Percentiles rank a stretch among this genome's conserved stretches.
Conservation (phyloP, 2,888 invertebrate species). For the Drosophila subquinaria region DNA sequence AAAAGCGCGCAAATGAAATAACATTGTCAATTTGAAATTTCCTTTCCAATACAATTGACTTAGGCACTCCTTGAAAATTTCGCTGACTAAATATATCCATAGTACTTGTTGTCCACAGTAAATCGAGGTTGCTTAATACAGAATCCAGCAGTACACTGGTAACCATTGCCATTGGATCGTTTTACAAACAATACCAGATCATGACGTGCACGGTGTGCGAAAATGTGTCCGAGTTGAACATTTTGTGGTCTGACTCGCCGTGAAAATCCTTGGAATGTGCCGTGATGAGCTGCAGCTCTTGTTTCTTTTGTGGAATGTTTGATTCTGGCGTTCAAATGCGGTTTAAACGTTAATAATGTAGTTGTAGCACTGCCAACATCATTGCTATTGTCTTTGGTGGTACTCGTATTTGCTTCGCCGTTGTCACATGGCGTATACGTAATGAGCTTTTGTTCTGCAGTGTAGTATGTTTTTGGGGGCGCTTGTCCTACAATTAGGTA, state of each 20-base stretch:
- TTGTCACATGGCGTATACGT: slow-evolving; percentile 71
- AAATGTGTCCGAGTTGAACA: slow-evolving; percentile 30
- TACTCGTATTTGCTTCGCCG: slow-evolving; percentile 60
- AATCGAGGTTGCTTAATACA: slow-evolving; percentile 25
- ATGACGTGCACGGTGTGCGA: slow-evolving; percentile 54
- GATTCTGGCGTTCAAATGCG: slow-evolving; percentile 77
- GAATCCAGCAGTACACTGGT: slow-evolving; percentile 37
- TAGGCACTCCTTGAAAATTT: slow-evolving; percentile 30
- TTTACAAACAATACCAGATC: slow-evolving; percentile 61
- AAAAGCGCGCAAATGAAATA: slow-evolving; percentile 70
- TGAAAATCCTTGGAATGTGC: slow-evolving; percentile 47
- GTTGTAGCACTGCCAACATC: slow-evolving; percentile 31
- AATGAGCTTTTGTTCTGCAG: slow-evolving; percentile 61
- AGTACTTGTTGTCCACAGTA: slow-evolving; percentile 22
- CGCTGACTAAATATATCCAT: slow-evolving; percentile 20
- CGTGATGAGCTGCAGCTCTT: slow-evolving; percentile 48
- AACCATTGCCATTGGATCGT: slow-evolving; percentile 41
- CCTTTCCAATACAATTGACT: slow-evolving; percentile 67
- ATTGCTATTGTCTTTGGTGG: slow-evolving; percentile 41
- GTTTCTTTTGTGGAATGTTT: slow-evolving; percentile 78
- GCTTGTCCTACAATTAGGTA: slow-evolving; percentile 72
- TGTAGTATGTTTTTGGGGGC: slow-evolving; percentile 44
- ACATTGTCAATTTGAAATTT: slow-evolving; percentile 69
- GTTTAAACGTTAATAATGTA: slow-evolving; percentile 76
- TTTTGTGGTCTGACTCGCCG: slow-evolving; percentile 27